These are phyloP conservation scores for Musca vetustissima DNA, from an alignment of 1,140 invertebrate species.

Conservation along the genomic window DNA sequence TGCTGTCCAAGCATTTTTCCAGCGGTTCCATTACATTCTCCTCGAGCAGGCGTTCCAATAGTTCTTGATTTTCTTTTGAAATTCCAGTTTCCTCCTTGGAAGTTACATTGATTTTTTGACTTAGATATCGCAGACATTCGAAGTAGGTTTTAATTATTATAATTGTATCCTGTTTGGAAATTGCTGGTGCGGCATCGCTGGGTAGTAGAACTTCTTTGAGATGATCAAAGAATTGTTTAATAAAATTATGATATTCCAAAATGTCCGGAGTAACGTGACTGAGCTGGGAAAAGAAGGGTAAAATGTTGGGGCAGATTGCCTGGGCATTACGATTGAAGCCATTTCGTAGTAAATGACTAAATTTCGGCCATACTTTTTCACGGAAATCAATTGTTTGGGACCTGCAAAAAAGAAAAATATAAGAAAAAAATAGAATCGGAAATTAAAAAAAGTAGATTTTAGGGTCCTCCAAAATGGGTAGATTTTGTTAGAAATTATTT, in stretches of 20 bases:
- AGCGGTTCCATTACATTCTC: conserved; percentile 58
- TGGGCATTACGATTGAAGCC: conserved; percentile 74
- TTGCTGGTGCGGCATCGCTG: conserved; percentile 8
- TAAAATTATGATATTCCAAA: conserved; percentile 57
- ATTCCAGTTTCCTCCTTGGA: conserved; percentile 8
- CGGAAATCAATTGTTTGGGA: conserved; percentile 68
- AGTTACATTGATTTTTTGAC: conserved; percentile 53
- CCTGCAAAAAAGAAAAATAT: conserved; percentile 55
- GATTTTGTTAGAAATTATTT: no score
- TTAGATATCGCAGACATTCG: conserved; percentile 70
- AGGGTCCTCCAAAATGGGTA: no score
- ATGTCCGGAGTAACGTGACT: not conserved
- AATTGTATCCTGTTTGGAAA: conserved; percentile 61
- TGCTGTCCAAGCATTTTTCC: conserved; percentile 55
- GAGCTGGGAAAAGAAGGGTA: conserved; percentile 74
- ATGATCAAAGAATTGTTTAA: conserved; percentile 67
- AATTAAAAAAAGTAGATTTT: no score
- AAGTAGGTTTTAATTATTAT: conserved; percentile 66
- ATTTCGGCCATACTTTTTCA: conserved; percentile 71
- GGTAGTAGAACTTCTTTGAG: conserved; percentile 50
- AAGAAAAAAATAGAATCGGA: no score
- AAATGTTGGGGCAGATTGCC: conserved; percentile 70
- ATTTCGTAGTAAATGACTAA: conserved; percentile 66
- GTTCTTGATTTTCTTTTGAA: conserved; percentile 20
- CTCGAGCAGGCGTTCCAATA: conserved; percentile 44